A percentile compares a stretch with the other conserved stretches of the same genome.
Evolutionary conservation across 2,113 vertebrate species (phyloP).

Genomic region (Lamprotornis superbus): DNA sequence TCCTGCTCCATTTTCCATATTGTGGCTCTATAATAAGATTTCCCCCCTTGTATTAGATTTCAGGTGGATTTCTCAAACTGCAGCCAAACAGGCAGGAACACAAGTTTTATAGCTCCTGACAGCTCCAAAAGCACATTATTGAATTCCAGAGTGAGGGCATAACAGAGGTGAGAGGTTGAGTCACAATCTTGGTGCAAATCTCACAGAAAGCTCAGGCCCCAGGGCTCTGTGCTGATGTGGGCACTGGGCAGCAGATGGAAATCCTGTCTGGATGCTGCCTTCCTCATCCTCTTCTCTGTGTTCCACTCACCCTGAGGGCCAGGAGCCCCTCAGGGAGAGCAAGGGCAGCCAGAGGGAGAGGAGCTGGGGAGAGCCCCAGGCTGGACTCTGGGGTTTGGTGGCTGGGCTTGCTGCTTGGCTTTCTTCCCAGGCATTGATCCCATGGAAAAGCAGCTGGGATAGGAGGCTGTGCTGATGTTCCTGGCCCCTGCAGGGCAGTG

Average conservation of each 20-base stretch:
- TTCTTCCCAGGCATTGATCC: not conserved
- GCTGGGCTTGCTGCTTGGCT: not conserved
- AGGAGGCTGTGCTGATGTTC: rapidly evolving
- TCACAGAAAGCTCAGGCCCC: not conserved
- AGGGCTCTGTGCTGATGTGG: not conserved
- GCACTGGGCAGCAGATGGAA: not conserved
- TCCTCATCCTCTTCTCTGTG: not conserved
- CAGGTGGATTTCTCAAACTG: not conserved
- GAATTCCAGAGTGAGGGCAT: not conserved
- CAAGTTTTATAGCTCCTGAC: not conserved
- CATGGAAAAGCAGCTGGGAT: not conserved
- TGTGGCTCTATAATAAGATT: not conserved
- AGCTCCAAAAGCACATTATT: not conserved
- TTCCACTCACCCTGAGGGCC: too few relatives aligned
- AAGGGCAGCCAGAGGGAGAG: not conserved
- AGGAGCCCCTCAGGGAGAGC: not conserved
- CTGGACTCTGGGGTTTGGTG: not conserved
- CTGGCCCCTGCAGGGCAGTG: not conserved
- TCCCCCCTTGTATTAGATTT: not conserved
- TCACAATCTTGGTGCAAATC: not conserved
- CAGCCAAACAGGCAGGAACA: not conserved
- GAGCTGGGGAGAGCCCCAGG: not conserved
- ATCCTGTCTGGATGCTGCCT: not conserved
- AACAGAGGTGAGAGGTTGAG: not conserved
- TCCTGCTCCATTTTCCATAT: not conserved